Base-by-base conservation (phyloP, 2,113 vertebrate genomes). In the Rana temporaria region DNA sequence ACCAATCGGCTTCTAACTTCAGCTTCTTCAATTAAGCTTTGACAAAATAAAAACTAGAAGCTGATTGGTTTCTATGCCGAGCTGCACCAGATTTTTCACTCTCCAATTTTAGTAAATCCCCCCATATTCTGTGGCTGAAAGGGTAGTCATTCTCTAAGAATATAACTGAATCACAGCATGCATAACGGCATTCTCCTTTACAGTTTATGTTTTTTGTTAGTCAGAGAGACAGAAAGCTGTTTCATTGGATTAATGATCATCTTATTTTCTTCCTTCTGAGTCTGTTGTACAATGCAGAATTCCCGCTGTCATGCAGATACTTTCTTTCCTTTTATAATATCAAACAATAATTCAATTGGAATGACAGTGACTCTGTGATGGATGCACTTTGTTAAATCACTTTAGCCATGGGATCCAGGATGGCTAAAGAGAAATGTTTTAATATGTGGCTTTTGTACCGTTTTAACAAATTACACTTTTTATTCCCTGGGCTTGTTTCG, bases 361-460 rank as follows among this genome's bases (percentile, higher is more conserved):
- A 52, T 80, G 53, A 66, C 67, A 59, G 65, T 42, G 32, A 67
- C 6, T 18, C 26, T 26, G 24, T 55, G 78, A 59, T 48, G 53
- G 56, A 80, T 70, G 66, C 66, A 48, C 32, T 68, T 24, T 79
- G n/a, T 79, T 79, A 66, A 79, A 68, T 79, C 77, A 79, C 65
- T 79, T 80, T 60, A 70, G 30, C 60, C 32, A 62, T 52, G 30
- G 26, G 66, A 70, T 66, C 34, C 19, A 20, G 77, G 48, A 64
- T 4, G 17, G 38, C 42, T 65, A 30, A 78, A 64, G 62, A 32
- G 24, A 66, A 66, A 16, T 55, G 75, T 78, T 66, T 66, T 67
- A 48, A 48, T 48, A 48, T 48, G 42, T 48, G 26, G 20, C 26
- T 64, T 64, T 26, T 22, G n/a, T 64, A 4, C 62, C 62, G 1